Evolutionary conservation across 2,888 invertebrate genomes (phyloP).

Genomic region (Lepetodrilus schrolli): DNA sequence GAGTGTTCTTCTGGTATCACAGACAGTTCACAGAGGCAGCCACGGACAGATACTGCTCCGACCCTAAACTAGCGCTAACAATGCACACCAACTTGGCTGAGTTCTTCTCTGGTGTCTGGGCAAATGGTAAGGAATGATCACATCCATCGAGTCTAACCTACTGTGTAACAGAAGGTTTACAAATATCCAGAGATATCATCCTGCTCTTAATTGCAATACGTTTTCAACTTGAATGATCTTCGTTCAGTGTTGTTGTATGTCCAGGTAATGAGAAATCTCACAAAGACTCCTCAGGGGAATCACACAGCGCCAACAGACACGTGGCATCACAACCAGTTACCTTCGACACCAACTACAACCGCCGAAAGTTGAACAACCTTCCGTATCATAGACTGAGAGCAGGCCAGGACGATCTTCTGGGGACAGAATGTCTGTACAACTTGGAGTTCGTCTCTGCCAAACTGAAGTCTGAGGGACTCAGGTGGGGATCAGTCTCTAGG

Average conservation of each 20-base stretch:
- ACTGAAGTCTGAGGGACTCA: slow-evolving; percentile 50
- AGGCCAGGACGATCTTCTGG: slow-evolving; percentile 45
- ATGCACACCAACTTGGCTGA: slow-evolving; percentile 59
- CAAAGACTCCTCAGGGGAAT: slow-evolving; percentile 44
- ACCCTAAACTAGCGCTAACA: slow-evolving; percentile 32
- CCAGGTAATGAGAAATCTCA: slow-evolving; percentile 62
- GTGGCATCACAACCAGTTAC: slow-evolving; percentile 60
- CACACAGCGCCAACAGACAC: slow-evolving; percentile 50
- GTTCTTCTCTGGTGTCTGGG: slow-evolving; percentile 65
- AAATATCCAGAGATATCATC: no score
- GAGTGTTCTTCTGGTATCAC: slow-evolving; percentile 70
- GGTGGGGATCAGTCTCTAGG: no score
- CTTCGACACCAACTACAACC: slow-evolving; percentile 56
- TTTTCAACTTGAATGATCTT: not conserved
- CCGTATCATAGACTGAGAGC: slow-evolving; percentile 60
- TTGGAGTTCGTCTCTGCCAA: slow-evolving; percentile 59
- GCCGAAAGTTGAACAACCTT: slow-evolving; percentile 63
- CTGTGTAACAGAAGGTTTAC: slow-evolving; percentile 18
- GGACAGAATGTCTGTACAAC: slow-evolving; percentile 60
- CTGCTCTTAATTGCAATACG: not conserved
- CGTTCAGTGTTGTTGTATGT: not conserved
- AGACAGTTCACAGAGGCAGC: slow-evolving; percentile 69
- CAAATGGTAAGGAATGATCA: slow-evolving; percentile 59
- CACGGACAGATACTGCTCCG: slow-evolving; percentile 50
- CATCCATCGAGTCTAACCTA: no score